Conservation (phyloP, 2,888 invertebrate genomes). For the Drosophila neutralis region DNA sequence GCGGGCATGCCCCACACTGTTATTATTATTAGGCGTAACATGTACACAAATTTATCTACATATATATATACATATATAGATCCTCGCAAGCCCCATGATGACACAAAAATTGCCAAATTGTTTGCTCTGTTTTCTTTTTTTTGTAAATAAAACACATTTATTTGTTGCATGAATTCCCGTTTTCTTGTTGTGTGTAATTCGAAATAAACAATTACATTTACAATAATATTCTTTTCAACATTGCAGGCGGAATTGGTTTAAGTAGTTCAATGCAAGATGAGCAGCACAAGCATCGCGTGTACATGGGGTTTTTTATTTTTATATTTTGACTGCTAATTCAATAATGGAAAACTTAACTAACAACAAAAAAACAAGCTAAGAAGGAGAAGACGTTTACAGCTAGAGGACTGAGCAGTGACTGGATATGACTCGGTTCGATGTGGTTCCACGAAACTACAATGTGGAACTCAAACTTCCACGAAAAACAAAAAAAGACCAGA, state of each 20-base stretch:
- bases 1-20: constrained; percentile 65
- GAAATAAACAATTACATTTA: constrained; percentile 1
- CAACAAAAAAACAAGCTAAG: constrained; percentile 44
- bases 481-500: constrained; percentile 19
- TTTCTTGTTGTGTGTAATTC: constrained; percentile 6
- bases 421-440: constrained; percentile 65
- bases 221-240: constrained; percentile 16
- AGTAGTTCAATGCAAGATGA: constrained; percentile 40
- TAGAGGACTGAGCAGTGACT: constrained; percentile 40
- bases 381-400: constrained; percentile 29
- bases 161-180: constrained; percentile 47
- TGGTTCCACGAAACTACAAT: constrained; percentile 17
- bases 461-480: constrained; percentile 28
- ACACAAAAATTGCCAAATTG: constrained; percentile 63
- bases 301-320: constrained; percentile 40
- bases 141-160: constrained; percentile 41
- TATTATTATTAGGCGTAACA: constrained; percentile 45
- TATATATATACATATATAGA: constrained; percentile 14
- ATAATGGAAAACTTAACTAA: constrained; percentile 64
- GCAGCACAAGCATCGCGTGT: constrained; percentile 30
- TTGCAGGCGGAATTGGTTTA: constrained; percentile 70
- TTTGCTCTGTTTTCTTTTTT: constrained; percentile 24
- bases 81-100: constrained; percentile 71
- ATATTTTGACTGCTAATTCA: constrained; percentile 61
- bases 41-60: constrained; percentile 29